Conservation (phyloP, 2,888 invertebrate species). For the Fabriciana adippe region DNA sequence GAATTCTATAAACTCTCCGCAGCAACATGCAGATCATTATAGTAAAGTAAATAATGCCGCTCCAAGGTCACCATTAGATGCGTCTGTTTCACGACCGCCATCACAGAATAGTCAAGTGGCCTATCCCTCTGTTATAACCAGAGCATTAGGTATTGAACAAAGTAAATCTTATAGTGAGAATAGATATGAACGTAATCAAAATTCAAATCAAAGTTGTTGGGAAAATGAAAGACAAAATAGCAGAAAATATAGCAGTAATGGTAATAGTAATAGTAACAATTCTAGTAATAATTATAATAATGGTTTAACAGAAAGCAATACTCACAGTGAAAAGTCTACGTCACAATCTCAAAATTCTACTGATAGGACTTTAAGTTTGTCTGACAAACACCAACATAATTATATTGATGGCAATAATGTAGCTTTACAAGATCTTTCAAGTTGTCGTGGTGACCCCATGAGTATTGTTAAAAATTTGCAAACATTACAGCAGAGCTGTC, state of each 20-base stretch:
- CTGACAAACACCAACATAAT: constrained; percentile 79
- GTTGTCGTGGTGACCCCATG: constrained; percentile 89
- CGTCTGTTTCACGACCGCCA: constrained; percentile 85
- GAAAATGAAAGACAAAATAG: constrained; percentile 78
- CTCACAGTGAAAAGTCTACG: constrained; percentile 70
- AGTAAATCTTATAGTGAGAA: constrained; percentile 77
- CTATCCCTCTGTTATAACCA: constrained; percentile 92
- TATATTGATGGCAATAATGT: constrained; percentile 85
- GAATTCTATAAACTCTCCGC: constrained; percentile 88
- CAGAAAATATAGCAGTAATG: constrained; percentile 77
- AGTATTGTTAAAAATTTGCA: constrained; percentile 88
- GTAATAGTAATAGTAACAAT: constrained; percentile 68
- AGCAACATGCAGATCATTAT: constrained; percentile 83
- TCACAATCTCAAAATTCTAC: constrained; percentile 72
- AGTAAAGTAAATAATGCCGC: constrained; percentile 78
- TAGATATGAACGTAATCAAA: constrained; percentile 80
- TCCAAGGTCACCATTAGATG: constrained; percentile 87
- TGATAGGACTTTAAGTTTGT: constrained; percentile 69
- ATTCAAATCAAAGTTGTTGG: constrained; percentile 80
- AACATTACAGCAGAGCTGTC: constrained; percentile 83
- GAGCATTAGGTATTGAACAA: constrained; percentile 86
- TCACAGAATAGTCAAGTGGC: constrained; percentile 85
- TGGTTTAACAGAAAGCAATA: constrained; percentile 71
- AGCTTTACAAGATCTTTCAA: constrained; percentile 87
- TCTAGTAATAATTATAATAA: constrained; percentile 69